A percentile compares a stretch with the other conserved stretches of the same genome.
These are phyloP conservation scores for Drosophila aff. DNA, from an alignment of 1,140 invertebrate genomes.

Conservation along the genomic window DNA sequence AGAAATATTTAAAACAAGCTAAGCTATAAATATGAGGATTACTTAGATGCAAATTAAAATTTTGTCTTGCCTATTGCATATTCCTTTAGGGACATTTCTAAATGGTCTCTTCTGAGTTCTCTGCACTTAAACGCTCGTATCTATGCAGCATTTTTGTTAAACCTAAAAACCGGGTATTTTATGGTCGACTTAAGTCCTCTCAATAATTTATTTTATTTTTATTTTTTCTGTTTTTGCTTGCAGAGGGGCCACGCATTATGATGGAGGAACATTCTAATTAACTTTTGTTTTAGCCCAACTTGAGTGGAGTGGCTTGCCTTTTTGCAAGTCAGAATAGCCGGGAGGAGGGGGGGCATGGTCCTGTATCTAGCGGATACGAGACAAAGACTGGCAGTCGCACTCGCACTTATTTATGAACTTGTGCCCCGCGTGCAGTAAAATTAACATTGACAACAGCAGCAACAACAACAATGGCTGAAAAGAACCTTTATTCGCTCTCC, in stretches of 20 bases:
- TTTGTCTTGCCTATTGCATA: neutral
- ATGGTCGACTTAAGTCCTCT: constrained; percentile 1
- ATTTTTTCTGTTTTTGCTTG: constrained; percentile 35
- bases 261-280: constrained; percentile 78
- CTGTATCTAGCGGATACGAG: constrained; percentile 68
- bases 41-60: neutral
- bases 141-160: neutral
- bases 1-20: neutral
- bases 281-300: constrained; percentile 81
- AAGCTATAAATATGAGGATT: neutral
- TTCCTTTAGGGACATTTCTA: neutral
- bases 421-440: constrained; percentile 61
- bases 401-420: constrained; percentile 79
- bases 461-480: constrained; percentile 38
- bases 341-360: constrained; percentile 22
- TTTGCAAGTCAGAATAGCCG: constrained; percentile 57
- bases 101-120: neutral
- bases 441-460: constrained; percentile 68
- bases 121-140: neutral
- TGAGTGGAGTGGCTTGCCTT: constrained; percentile 59
- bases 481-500: constrained; percentile 46
- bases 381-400: constrained; percentile 45
- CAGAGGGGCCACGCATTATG: constrained; percentile 66
- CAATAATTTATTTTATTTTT: constrained; percentile 1
- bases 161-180: constrained; percentile 4